These are phyloP conservation scores for Chrosomus eos DNA, from an alignment of 2,797 vertebrate species.

Conservation along the genomic window DNA sequence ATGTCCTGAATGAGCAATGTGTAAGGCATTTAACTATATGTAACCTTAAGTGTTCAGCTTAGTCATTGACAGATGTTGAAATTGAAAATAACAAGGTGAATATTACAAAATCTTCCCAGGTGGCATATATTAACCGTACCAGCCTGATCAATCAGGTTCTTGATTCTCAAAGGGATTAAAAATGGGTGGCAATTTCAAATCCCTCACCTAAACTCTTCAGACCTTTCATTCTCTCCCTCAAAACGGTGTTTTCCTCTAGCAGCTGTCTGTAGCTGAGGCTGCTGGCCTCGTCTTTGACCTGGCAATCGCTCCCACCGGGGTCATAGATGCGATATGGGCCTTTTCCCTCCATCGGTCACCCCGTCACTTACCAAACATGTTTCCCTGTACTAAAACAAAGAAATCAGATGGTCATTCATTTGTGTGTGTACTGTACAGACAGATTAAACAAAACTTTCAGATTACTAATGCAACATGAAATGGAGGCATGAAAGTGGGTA, in stretches of 20 bases:
- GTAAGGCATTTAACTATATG: background rate
- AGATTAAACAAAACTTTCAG: conserved; percentile 1
- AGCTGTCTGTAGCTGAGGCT: conserved; percentile 86
- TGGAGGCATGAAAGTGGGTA: background rate
- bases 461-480: conserved; percentile 1
- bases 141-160: background rate
- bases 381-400: conserved; percentile 63
- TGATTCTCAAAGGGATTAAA: conserved; percentile 3
- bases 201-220: conserved; percentile 92
- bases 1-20: background rate
- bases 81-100: background rate
- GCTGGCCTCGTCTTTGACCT: conserved; percentile 74
- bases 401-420: conserved; percentile 14
- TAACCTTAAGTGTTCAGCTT: background rate
- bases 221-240: conserved; percentile 95
- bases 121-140: background rate
- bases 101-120: background rate
- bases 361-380: conserved; percentile 74
- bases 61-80: background rate
- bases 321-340: conserved; percentile 97
- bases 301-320: conserved; percentile 86
- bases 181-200: background rate
- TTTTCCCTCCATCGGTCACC: conserved; percentile 89
- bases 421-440: background rate
- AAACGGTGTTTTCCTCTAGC: conserved; percentile 89